Percentiles rank a stretch among this genome's conserved stretches.
phyloP scores from a whole-genome alignment of 2,113 vertebrate genomes.

The Rattus rattus region DNA sequence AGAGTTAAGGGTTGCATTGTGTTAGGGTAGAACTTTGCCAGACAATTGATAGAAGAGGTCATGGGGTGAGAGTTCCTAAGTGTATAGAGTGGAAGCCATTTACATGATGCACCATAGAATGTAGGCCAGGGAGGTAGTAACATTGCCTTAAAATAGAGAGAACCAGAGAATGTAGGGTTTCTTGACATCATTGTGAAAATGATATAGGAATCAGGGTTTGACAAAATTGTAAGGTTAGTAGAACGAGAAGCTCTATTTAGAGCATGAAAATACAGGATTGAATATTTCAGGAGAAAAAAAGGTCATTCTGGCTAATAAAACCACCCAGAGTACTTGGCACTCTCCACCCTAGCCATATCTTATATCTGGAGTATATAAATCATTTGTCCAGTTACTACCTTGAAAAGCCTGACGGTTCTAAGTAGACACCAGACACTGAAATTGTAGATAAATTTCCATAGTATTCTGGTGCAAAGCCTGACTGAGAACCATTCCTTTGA shows the following conservation, averaged over 20 bases:
- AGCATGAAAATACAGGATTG: not conserved
- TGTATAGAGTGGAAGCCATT: conserved; percentile 16
- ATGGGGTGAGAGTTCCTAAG: not conserved
- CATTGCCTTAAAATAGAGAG: not conserved
- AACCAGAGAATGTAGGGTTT: not conserved
- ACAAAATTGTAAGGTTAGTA: not conserved
- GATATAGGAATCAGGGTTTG: not conserved
- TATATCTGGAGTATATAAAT: not conserved
- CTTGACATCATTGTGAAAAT: not conserved
- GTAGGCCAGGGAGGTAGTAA: not conserved
- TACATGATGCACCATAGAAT: not conserved
- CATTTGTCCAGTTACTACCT: not conserved
- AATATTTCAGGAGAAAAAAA: conserved; percentile 47
- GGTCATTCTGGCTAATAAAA: conserved; percentile 22
- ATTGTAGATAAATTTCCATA: not conserved
- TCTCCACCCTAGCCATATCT: not conserved
- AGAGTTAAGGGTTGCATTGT: not conserved
- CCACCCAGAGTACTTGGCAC: not conserved
- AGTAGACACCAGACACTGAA: not conserved
- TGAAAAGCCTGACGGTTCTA: conserved; percentile 12
- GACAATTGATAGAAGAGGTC: not conserved
- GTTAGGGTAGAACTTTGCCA: not conserved
- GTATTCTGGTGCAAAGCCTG: not conserved
- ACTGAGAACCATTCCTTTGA: not conserved
- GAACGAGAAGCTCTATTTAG: not conserved